phyloP scores from a whole-genome alignment of 2,888 invertebrate genomes.

The Stenchaetothrips biformis region DNA sequence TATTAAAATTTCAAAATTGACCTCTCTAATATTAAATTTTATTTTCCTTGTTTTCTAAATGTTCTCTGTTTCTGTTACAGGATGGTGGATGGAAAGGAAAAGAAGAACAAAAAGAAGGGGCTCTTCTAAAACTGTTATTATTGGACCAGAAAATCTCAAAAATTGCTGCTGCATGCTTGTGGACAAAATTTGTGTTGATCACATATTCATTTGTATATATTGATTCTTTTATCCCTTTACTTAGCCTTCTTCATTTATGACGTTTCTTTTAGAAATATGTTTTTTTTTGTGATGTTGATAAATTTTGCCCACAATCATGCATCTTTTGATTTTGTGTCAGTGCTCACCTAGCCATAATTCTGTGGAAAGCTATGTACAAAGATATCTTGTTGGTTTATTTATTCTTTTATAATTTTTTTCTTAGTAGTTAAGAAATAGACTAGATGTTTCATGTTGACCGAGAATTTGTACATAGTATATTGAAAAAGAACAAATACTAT shows the following conservation, averaged over 20 bases:
- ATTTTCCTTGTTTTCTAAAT: slow-evolving; percentile 27
- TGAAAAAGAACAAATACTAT: not conserved
- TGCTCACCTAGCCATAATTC: slow-evolving; percentile 22
- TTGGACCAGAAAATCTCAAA: slow-evolving; percentile 40
- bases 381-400: slow-evolving; percentile 22
- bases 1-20: not conserved
- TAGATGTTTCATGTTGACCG: not conserved
- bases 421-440: not conserved
- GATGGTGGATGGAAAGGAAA: slow-evolving; percentile 79
- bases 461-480: not conserved
- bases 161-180: slow-evolving; percentile 36
- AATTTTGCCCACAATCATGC: slow-evolving; percentile 7
- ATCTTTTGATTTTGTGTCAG: not conserved
- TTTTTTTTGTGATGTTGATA: not conserved
- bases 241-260: slow-evolving; percentile 6
- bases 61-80: slow-evolving; percentile 51
- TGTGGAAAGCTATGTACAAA: slow-evolving; percentile 17
- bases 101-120: slow-evolving; percentile 86
- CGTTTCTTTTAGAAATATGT: not conserved
- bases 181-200: slow-evolving; percentile 25
- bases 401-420: slow-evolving; percentile 16
- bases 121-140: slow-evolving; percentile 61
- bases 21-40: not conserved
- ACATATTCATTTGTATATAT: slow-evolving; percentile 7
- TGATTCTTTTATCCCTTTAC: not conserved